A percentile compares a stretch with the other conserved stretches of the same genome.
phyloP scores from a whole-genome alignment of 2,113 vertebrate species.

The Hemiprocne comata region DNA sequence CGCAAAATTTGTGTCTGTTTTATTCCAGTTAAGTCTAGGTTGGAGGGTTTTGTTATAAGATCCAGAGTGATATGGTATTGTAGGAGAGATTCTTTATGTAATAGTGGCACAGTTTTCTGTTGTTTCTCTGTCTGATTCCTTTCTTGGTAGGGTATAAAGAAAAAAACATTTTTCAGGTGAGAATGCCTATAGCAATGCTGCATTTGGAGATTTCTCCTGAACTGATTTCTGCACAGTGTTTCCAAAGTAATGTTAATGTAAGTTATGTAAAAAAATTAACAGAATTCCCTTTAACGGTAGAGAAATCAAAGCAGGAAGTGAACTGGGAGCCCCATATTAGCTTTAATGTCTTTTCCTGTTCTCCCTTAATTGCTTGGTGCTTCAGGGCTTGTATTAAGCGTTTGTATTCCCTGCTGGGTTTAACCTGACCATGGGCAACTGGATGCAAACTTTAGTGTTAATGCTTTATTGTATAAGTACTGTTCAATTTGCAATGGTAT shows the following conservation, averaged over 20 bases:
- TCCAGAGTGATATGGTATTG: background rate
- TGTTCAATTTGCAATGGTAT: background rate
- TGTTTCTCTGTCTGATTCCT: background rate
- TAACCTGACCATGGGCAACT: background rate
- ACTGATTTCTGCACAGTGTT: background rate
- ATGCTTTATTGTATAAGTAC: background rate
- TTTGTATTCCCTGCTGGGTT: background rate
- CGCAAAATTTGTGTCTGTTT: background rate
- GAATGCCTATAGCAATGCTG: background rate
- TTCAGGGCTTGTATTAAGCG: rapidly evolving
- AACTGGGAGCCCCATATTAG: background rate
- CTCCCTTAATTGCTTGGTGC: background rate
- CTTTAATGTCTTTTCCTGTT: background rate
- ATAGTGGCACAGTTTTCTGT: background rate
- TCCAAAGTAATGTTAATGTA: background rate
- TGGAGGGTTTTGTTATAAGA: background rate
- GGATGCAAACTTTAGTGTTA: background rate
- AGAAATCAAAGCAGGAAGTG: background rate
- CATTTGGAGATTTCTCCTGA: background rate
- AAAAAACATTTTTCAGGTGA: background rate
- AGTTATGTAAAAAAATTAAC: background rate
- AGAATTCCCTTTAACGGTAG: background rate
- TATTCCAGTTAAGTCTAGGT: background rate
- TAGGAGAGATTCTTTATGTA: background rate
- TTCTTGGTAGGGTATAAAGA: background rate